These are phyloP conservation scores for Coelinius sp. DNA, from an alignment of 2,888 invertebrate genomes.

Conservation along the genomic window DNA sequence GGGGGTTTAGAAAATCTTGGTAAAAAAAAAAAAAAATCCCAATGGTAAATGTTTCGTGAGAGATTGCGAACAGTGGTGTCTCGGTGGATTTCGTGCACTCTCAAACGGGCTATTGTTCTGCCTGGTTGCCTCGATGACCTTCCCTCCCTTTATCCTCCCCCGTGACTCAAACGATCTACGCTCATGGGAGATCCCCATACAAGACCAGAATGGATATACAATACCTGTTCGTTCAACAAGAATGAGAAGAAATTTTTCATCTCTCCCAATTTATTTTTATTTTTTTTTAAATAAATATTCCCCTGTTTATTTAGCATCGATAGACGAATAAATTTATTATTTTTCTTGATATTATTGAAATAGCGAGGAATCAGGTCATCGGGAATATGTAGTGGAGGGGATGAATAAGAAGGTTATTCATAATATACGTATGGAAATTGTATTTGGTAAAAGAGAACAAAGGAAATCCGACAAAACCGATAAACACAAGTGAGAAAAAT, in stretches of 20 bases:
- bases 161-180: slow-evolving; percentile 42
- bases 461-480: slow-evolving; percentile 3
- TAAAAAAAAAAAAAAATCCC: too few relatives aligned
- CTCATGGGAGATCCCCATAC: neutral
- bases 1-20: neutral
- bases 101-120: slow-evolving; percentile 63
- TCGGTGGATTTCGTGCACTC: slow-evolving; percentile 38
- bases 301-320: neutral
- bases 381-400: neutral
- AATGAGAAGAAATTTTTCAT: neutral
- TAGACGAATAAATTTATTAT: neutral
- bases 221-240: neutral
- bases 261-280: neutral
- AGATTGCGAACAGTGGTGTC: slow-evolving; percentile 34
- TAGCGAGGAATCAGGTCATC: neutral
- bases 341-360: neutral
- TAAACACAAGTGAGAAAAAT: slow-evolving; percentile 20
- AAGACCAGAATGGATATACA: slow-evolving; percentile 2
- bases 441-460: neutral
- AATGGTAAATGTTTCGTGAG: slow-evolving; percentile 28
- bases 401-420: neutral
- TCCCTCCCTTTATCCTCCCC: slow-evolving; percentile 38
- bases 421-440: neutral
- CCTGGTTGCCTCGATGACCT: slow-evolving; percentile 58
- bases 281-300: neutral